Evolutionary conservation across 2,888 invertebrate genomes (phyloP).

Genomic region (Zonitis immaculata): DNA sequence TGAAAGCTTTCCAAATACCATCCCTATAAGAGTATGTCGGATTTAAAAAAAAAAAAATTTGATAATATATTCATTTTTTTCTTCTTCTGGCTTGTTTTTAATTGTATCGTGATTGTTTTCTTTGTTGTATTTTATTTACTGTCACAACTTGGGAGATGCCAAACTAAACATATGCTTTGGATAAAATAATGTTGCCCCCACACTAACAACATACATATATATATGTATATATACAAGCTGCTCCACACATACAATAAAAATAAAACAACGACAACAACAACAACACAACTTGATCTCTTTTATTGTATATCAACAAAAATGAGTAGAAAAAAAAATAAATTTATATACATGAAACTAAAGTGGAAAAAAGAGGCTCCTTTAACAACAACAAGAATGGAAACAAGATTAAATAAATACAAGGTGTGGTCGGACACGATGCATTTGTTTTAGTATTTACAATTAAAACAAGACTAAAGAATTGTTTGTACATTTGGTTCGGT

Average conservation of each 20-base stretch:
- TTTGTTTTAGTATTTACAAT: slow-evolving; percentile 30
- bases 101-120: neutral
- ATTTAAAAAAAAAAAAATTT: too few species aligned
- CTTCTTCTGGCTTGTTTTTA: neutral
- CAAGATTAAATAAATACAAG: slow-evolving; percentile 40
- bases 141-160: slow-evolving; percentile 29
- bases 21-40: neutral
- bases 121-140: slow-evolving; percentile 10
- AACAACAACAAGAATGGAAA: slow-evolving; percentile 36
- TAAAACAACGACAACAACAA: slow-evolving; percentile 27
- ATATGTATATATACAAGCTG: too few species aligned
- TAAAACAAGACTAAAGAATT: slow-evolving; percentile 27
- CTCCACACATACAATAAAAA: too few species aligned
- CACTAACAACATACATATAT: too few species aligned
- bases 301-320: neutral
- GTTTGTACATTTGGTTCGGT: slow-evolving; percentile 22
- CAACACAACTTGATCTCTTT: neutral
- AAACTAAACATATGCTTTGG: slow-evolving; percentile 35
- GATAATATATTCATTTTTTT: neutral
- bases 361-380: slow-evolving; percentile 18
- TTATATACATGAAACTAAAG: neutral
- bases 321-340: neutral
- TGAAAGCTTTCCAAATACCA: neutral
- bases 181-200: slow-evolving; percentile 36
- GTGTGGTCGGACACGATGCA: slow-evolving; percentile 32